Evolutionary conservation across 35 echinoderm and acorn worm species (phyloP), one percentile per base, ranked within the genome.

Genomic region (Ophiothrix spiculata): DNA sequence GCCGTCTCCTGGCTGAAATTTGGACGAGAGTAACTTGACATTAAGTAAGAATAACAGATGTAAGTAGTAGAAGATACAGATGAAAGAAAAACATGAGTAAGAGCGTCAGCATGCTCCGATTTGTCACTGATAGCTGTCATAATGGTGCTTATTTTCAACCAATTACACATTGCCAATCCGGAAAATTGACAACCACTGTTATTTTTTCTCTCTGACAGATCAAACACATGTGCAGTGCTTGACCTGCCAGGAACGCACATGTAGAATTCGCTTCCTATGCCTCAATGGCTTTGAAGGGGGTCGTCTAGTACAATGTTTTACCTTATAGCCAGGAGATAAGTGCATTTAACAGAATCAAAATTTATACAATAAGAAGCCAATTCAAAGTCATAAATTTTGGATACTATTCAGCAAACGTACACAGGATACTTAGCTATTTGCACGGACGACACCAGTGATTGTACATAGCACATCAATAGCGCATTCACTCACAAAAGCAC

Each of bases 361-460:
- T 69, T 69, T 28, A 69, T 69, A 69, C 17, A 28, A 15, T 2
- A 69, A 69, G 23, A 15, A 69, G 60, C 16, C 60, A 69, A 69
- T 69, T 69, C 60, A 69, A 69, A 69, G 60, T 69, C 17, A 69
- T 69, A 69, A 69, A 69, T 69, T 69, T 69, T 69, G 60, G 60
- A 69, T 69, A 69, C 60, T 25, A 69, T 69, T 25, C 17, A 28
- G 29, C 16, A 69, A 69, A 69, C 19, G 6, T 19, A 49, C 23
- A 28, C 60, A 69, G 17, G 60, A 69, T 69, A 69, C 60, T 28
- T n/a, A 25, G 29, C 60, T 69, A 28, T 69, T 69, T 69, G 60
- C 60, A 69, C 19, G 19, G 42, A 6, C 19, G 19, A 49, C 42
- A 49, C 42, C 6, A 10, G 6, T 10, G 42, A 49, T 19, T 10